A percentile compares a stretch with the other conserved stretches of the same genome.
phyloP scores from a whole-genome alignment of 2,888 invertebrate genomes.

The Linnaemya vulpina region DNA sequence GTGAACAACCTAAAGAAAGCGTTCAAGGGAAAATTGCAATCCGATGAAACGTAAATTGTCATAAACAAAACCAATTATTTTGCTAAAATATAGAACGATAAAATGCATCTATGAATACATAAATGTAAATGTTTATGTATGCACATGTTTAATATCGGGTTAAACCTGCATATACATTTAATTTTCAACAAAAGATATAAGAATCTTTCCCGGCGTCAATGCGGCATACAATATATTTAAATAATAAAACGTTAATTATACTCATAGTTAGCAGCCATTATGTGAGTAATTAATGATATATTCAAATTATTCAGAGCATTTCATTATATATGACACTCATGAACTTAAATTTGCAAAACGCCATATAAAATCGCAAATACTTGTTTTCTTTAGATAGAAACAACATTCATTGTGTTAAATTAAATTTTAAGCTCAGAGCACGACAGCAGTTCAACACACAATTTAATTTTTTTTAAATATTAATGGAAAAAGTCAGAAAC shows the following conservation, averaged over 20 bases:
- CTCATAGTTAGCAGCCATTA: background rate
- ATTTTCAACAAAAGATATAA: background rate
- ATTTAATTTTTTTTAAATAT: too few species aligned
- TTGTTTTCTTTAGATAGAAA: background rate
- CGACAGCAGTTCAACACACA: background rate
- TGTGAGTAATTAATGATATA: background rate
- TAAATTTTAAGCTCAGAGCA: background rate
- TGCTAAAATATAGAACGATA: too few species aligned
- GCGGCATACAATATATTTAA: background rate
- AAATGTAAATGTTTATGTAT: too few species aligned
- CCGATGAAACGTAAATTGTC: too few species aligned
- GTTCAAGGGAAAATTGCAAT: too few species aligned
- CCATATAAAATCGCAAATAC: background rate
- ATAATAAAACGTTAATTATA: constrained; percentile 4
- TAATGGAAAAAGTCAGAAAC: background rate
- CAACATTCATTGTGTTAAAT: background rate
- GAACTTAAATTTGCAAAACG: constrained; percentile 8
- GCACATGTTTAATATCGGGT: background rate
- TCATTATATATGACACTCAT: constrained; percentile 21
- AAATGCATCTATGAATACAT: too few species aligned
- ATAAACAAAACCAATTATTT: too few species aligned
- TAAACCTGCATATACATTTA: background rate
- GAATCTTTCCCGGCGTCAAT: background rate
- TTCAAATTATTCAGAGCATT: constrained; percentile 3
- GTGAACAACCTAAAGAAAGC: too few species aligned